Percentiles rank a stretch among this genome's conserved stretches.
These are phyloP conservation scores for Tachystola acroxantha DNA, from an alignment of 2,888 invertebrate species.

Conservation along the genomic window DNA sequence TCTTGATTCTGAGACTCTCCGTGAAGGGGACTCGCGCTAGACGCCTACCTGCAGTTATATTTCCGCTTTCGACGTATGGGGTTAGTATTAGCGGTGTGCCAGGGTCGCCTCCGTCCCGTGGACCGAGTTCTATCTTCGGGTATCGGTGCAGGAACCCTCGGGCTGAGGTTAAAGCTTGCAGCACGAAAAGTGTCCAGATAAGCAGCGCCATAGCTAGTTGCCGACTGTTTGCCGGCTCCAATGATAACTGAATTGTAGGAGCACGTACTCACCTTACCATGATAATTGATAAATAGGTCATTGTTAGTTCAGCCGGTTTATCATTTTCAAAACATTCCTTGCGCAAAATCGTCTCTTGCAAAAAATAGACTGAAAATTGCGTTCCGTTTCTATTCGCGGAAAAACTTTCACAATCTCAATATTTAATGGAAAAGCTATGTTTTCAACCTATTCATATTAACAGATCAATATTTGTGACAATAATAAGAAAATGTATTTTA, in stretches of 20 bases:
- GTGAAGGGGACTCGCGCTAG: conserved; percentile 77
- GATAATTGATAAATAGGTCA: not conserved
- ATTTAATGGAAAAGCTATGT: too few relatives aligned
- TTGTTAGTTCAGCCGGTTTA: too few relatives aligned
- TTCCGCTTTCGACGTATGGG: conserved; percentile 83
- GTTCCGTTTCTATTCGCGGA: too few relatives aligned
- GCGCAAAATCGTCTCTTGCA: too few relatives aligned
- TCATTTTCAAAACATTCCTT: too few relatives aligned
- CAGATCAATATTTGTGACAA: too few relatives aligned
- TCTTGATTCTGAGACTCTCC: conserved; percentile 78
- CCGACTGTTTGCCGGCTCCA: not conserved
- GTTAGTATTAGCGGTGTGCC: conserved; percentile 86
- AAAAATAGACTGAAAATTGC: too few relatives aligned
- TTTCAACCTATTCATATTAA: too few relatives aligned
- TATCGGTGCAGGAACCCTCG: conserved; percentile 51
- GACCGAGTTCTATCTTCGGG: conserved; percentile 46
- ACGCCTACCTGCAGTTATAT: conserved; percentile 81
- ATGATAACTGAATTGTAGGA: too few relatives aligned
- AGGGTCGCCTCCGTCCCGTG: conserved; percentile 48
- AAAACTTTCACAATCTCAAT: too few relatives aligned
- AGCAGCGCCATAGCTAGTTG: conserved; percentile 31
- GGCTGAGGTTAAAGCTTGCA: conserved; percentile 31
- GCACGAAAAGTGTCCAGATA: conserved; percentile 26
- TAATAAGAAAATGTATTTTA: too few relatives aligned
- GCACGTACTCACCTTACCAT: conserved; percentile 3